These are phyloP conservation scores for Ormyrus pomaceus DNA, from an alignment of 2,888 invertebrate genomes.

Conservation along the genomic window DNA sequence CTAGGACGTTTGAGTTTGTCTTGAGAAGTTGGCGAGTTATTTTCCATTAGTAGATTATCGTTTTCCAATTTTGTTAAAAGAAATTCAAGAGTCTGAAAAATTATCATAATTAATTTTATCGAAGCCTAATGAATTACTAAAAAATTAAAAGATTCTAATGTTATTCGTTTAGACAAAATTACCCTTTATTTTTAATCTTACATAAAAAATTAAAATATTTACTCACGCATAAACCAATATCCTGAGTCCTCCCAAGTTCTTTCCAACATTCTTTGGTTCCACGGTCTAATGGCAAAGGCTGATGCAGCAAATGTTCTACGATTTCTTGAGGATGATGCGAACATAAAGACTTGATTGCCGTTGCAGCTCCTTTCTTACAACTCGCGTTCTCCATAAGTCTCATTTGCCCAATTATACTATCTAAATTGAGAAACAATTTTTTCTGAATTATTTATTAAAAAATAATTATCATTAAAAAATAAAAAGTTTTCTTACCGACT, in stretches of 20 bases:
- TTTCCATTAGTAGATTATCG: conserved; percentile 64
- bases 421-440: conserved; percentile 55
- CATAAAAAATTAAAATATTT: background rate
- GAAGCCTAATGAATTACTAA: no score
- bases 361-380: conserved; percentile 65
- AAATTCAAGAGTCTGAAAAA: conserved; percentile 64
- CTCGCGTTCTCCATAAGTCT: conserved; percentile 69
- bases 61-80: conserved; percentile 65
- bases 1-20: conserved; percentile 61
- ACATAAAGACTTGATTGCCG: conserved; percentile 65
- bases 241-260: conserved; percentile 65
- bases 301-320: conserved; percentile 66
- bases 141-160: background rate
- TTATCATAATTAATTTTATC: background rate
- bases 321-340: conserved; percentile 68
- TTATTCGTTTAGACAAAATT: background rate
- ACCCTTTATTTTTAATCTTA: background rate
- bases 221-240: conserved; percentile 63
- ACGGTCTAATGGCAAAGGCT: conserved; percentile 68
- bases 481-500: conserved; percentile 61
- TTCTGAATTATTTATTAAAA: no score
- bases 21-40: conserved; percentile 35
- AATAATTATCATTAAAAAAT: no score
- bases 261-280: conserved; percentile 70
- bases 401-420: conserved; percentile 69